Base-by-base conservation (phyloP, 37 sponge, comb jelly and placozoan genomes). In the Hormiphora californensis region DNA sequence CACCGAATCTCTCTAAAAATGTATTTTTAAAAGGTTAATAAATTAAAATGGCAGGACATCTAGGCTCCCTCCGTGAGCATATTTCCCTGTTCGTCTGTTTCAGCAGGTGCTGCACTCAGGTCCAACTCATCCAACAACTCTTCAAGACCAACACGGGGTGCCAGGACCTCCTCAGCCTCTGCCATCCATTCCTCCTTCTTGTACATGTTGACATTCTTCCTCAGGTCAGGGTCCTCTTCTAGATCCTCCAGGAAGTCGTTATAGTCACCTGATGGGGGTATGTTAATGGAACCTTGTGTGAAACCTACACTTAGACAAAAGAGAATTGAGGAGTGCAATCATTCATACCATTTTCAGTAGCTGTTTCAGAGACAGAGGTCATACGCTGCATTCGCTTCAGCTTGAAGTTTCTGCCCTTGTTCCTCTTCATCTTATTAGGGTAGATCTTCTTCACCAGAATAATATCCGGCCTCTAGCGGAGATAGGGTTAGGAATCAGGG, bases 371-470 rank as follows among this genome's bases (percentile, higher is more conserved):
- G 23, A 28, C 81, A 73, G 81, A 73, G 35, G 38, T 54, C 27
- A 92, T 92, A 33, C 63, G 86, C 32, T 89, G 67, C 61, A 97
- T 86, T 33, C 62, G 68, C 86, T 92, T 91, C 67, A 97, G 88
- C 69, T 94, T 53, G 95, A 95, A 97, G 85, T 92, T 94, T 7
- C 98, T 89, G 1, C 88, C 55, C 85, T 89, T 87, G 55, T 87
- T 88, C 46, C 98, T 59, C 62, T 90, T 94, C 53, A 55, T 61
- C 87, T 91, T 90, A 78, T 97, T 94, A 4, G 92, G 95, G 85
- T 91, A 97, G 28, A 69, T 85, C 91, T 97, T 97, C 91, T 94
- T 94, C 17, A 97, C 94, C 44, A 97, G 78, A 9, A 97, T 43
- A 91, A 93, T 55, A 33, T 62, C 54, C 33, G 87, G 53, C 41